phyloP scores from a whole-genome alignment of 64 coral and sea anemone genomes.

The Porites australiensis region DNA sequence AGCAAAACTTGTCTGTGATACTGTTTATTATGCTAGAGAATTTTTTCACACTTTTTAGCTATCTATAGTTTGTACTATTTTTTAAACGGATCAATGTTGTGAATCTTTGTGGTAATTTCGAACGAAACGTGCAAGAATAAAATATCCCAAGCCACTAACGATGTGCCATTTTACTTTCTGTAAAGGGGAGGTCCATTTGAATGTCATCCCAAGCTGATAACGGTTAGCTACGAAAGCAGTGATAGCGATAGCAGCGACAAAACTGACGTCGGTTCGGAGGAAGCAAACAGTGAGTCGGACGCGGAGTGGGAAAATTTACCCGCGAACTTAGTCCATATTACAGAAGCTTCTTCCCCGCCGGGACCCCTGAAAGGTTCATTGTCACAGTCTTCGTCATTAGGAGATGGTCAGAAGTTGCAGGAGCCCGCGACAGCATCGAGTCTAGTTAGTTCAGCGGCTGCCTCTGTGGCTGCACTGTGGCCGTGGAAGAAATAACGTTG shows the following conservation, averaged over 20 bases:
- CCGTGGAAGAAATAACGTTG: slow-evolving; percentile 83
- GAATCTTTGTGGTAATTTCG: too few relatives aligned
- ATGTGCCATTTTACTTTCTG: background rate
- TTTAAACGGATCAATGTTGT: too few relatives aligned
- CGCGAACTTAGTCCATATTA: slow-evolving; percentile 52
- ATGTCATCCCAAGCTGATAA: slow-evolving; percentile 80
- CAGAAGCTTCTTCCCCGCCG: slow-evolving; percentile 12
- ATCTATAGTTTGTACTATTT: too few relatives aligned
- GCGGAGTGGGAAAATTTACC: slow-evolving; percentile 96
- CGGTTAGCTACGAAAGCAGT: slow-evolving; percentile 59
- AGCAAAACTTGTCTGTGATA: too few relatives aligned
- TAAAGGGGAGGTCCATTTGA: slow-evolving; percentile 83
- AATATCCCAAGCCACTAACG: background rate
- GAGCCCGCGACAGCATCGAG: slow-evolving; percentile 68
- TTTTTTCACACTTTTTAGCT: too few relatives aligned
- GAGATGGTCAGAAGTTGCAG: slow-evolving; percentile 36
- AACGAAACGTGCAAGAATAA: too few relatives aligned
- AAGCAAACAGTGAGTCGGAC: slow-evolving; percentile 83
- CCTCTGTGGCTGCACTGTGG: slow-evolving; percentile 93
- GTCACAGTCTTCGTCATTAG: slow-evolving; percentile 39
- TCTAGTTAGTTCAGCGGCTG: slow-evolving; percentile 87
- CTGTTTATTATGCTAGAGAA: too few relatives aligned
- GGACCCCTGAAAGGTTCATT: slow-evolving; percentile 15
- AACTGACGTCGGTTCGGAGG: slow-evolving; percentile 61
- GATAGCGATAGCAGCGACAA: slow-evolving; percentile 57